Evolutionary conservation across 2,113 vertebrate genomes (phyloP).

Genomic region (Hydropotes inermis): DNA sequence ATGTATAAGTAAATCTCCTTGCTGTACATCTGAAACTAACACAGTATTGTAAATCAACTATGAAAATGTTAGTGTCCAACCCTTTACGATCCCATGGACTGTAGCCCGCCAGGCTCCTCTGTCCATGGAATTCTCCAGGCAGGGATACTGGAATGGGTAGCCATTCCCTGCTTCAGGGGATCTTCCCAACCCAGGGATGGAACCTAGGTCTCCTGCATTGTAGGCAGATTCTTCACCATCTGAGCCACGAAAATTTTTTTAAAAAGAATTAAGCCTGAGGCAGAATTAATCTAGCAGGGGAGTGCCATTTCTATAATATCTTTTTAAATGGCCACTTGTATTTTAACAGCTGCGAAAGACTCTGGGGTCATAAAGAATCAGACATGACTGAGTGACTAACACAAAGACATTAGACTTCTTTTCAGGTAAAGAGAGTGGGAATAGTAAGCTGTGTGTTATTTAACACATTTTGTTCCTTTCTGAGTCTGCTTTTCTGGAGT

Average conservation of each 20-base stretch:
- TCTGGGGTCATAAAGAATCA: not conserved
- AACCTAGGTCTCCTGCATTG: not conserved
- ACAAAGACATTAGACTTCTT: not conserved
- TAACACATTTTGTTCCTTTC: not conserved
- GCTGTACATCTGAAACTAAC: not conserved
- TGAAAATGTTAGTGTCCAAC: not conserved
- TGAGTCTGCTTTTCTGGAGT: not conserved
- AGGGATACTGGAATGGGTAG: not conserved
- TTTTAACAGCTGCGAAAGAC: not conserved
- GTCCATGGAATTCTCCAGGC: not conserved
- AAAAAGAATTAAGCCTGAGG: not conserved
- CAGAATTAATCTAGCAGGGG: not conserved
- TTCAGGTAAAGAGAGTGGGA: not conserved
- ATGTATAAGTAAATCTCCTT: not conserved
- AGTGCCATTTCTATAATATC: not conserved
- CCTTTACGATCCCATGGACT: not conserved
- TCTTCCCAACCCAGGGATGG: not conserved
- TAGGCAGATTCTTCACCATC: not conserved
- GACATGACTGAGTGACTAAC: not conserved
- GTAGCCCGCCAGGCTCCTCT: not conserved
- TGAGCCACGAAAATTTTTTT: not conserved
- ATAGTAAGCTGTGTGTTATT: not conserved
- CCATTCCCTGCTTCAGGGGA: not conserved
- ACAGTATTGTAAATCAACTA: not conserved
- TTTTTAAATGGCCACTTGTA: not conserved